Conservation (phyloP, 2,888 invertebrate species). For the Rotaria magnacalcarata region DNA sequence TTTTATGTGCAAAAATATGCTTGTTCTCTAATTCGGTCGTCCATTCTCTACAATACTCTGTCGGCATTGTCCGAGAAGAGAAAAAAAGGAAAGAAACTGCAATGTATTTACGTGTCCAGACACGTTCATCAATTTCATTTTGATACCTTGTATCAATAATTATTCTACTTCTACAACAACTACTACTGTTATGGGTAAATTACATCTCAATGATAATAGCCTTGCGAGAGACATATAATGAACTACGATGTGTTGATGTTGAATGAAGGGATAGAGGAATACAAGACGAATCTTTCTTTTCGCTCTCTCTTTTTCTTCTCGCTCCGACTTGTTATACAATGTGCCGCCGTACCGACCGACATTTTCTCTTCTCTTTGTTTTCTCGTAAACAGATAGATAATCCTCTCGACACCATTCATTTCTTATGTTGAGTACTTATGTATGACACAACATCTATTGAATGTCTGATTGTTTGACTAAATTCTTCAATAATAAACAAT, state of each 20-base stretch:
- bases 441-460: not conserved
- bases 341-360: not conserved
- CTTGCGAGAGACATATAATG: not conserved
- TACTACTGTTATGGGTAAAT: not conserved
- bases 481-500: not conserved
- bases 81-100: not conserved
- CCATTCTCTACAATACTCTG: too few species aligned
- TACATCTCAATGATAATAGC: not conserved
- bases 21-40: too few species aligned
- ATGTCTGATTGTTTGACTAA: not conserved
- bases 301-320: not conserved
- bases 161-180: not conserved
- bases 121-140: not conserved
- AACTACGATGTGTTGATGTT: not conserved
- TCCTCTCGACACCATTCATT: not conserved
- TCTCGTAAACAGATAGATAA: slow-evolving; percentile 26
- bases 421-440: not conserved
- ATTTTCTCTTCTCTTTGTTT: not conserved
- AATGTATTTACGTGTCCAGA: not conserved
- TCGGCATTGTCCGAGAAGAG: not conserved
- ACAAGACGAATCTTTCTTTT: not conserved
- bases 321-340: slow-evolving; percentile 5
- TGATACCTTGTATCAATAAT: not conserved
- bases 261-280: not conserved
- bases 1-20: not conserved